phyloP scores from a whole-genome alignment of 2,888 invertebrate species.

The Incurvaria masculella region DNA sequence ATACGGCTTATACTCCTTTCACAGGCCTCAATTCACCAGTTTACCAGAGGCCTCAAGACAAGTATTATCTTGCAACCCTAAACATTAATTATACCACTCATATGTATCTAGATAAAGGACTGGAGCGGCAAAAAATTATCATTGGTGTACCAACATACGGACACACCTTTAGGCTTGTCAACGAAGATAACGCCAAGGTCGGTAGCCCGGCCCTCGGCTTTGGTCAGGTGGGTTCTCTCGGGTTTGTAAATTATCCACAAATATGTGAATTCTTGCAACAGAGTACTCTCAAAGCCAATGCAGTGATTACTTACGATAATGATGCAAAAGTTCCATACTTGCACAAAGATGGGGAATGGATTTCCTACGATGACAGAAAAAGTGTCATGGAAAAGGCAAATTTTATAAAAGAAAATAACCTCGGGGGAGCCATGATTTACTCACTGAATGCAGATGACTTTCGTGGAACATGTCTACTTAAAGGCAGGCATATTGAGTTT shows the following conservation, averaged over 20 bases:
- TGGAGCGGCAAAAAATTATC: constrained; percentile 73
- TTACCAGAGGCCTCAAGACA: constrained; percentile 58
- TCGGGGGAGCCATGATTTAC: constrained; percentile 83
- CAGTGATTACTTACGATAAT: constrained; percentile 57
- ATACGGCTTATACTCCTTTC: constrained; percentile 69
- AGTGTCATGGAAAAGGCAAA: constrained; percentile 70
- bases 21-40: constrained; percentile 86
- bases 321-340: constrained; percentile 76
- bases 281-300: constrained; percentile 37
- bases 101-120: constrained; percentile 73
- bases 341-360: constrained; percentile 69
- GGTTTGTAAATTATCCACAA: constrained; percentile 69
- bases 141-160: constrained; percentile 88
- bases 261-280: constrained; percentile 63
- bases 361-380: constrained; percentile 72
- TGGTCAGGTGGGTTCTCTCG: constrained; percentile 65
- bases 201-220: constrained; percentile 68
- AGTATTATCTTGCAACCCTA: constrained; percentile 63
- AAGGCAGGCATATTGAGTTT: constrained; percentile 18
- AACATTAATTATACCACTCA: constrained; percentile 80
- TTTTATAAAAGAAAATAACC: constrained; percentile 59
- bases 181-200: constrained; percentile 62
- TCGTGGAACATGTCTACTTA: constrained; percentile 49
- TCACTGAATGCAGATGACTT: constrained; percentile 80
- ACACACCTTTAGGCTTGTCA: constrained; percentile 70